phyloP scores from a whole-genome alignment of 2,113 vertebrate species.

The Serilophus lunatus region DNA sequence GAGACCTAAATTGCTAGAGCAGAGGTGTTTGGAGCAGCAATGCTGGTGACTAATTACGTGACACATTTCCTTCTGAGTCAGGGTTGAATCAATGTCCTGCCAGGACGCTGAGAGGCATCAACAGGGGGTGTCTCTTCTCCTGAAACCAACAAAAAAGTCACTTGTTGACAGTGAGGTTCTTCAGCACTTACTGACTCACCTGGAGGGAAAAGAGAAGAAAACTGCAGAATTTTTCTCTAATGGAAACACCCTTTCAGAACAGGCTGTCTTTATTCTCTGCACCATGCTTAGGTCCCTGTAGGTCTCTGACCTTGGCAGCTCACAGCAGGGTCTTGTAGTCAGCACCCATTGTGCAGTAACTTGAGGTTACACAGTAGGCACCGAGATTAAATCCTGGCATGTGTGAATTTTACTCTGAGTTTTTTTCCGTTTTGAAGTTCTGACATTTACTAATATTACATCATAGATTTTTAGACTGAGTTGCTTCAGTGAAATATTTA shows the following conservation, averaged over 20 bases:
- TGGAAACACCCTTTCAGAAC: neutral
- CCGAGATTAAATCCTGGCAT: neutral
- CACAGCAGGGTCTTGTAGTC: neutral
- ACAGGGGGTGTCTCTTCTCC: neutral
- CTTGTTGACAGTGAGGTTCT: neutral
- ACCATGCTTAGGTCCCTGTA: neutral
- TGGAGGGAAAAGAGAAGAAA: neutral
- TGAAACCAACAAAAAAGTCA: neutral
- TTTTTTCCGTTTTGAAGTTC: neutral
- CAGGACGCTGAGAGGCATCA: neutral
- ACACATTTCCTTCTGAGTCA: conserved; percentile 43
- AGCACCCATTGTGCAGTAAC: neutral
- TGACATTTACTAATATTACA: neutral
- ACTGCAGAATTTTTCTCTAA: neutral
- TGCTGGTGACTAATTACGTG: conserved; percentile 1
- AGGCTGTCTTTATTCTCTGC: neutral
- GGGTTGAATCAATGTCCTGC: neutral
- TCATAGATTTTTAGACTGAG: neutral
- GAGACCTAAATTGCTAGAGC: neutral
- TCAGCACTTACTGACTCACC: neutral
- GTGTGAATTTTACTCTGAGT: neutral
- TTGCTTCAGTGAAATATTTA: neutral
- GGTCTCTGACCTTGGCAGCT: neutral
- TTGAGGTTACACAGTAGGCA: neutral
- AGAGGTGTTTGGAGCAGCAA: neutral